Percentiles rank a stretch among this genome's conserved stretches.
phyloP scores from a whole-genome alignment of 2,797 vertebrate species.

The Pristis pectinata region DNA sequence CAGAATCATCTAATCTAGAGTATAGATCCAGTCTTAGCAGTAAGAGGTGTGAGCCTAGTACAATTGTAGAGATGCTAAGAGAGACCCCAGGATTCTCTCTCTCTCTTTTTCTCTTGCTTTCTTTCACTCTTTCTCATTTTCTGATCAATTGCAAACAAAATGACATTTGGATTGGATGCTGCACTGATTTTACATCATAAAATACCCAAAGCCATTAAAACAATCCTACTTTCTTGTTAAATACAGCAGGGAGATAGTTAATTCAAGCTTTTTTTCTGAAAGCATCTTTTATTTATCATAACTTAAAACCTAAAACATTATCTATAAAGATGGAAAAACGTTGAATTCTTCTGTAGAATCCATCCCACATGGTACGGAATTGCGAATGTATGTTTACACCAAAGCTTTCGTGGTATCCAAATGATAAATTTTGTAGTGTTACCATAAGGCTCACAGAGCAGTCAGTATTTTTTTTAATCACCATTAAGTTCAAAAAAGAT shows the following conservation, averaged over 20 bases:
- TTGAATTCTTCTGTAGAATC: not conserved
- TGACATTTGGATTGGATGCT: not conserved
- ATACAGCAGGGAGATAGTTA: not conserved
- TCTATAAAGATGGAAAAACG: not conserved
- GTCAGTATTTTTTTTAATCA: not conserved
- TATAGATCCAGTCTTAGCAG: not conserved
- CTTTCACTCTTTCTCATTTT: no score
- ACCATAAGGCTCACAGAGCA: not conserved
- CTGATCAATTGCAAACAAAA: not conserved
- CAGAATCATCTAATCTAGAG: conserved; percentile 12
- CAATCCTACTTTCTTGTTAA: not conserved
- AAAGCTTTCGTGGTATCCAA: not conserved
- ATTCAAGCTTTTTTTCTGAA: not conserved
- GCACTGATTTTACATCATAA: not conserved
- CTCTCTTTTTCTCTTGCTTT: no score
- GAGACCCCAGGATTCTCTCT: no score
- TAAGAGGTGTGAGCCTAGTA: not conserved
- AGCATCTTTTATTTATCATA: not conserved
- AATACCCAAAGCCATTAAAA: not conserved
- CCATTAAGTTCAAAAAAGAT: not conserved
- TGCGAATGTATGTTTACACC: not conserved
- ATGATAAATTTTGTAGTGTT: not conserved
- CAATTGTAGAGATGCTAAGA: not conserved
- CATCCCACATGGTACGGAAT: not conserved
- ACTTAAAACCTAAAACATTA: not conserved